Base-by-base conservation (phyloP, 2,113 vertebrate genomes). In the Gymnorhina tibicen region DNA sequence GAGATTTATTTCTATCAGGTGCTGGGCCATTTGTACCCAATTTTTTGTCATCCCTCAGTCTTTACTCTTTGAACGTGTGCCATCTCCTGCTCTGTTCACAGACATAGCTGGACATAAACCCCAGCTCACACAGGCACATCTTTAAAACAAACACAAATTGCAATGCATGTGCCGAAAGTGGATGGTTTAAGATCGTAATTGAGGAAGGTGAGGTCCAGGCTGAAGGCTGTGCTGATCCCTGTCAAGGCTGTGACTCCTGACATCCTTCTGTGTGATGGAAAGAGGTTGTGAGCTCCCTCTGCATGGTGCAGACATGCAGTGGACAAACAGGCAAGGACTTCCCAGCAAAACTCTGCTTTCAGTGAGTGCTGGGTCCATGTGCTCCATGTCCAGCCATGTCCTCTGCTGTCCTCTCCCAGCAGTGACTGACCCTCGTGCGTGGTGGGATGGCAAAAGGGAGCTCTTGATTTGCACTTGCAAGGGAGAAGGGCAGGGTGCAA, bases 361-460 rank as follows among this genome's bases (percentile, higher is more conserved):
- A 63, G 44, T 11, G 23, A 21, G 41, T 14, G 37, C 64, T 63
- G 80, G 49, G 35, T 9, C 35, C 46, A 5, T 8, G 10, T 72
- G 46, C 23, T 32, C 73, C 2, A 1, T 67, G 79, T 70, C 46
- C 37, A 64, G 70, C 70, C 28, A 0, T 6, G 28, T 50, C 21
- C 58, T 55, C 53, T 59, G 67, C 49, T 52, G 11, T 26, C 37
- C 24, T 1, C 32, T 41, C 20, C 30, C 58, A 39, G 28, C 16
- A 8, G 11, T 21, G 58, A 33, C 21, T 37, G 63, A 30, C 15
- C 73, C 22, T 49, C 1, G 0, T 14, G 28, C 0, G 1, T 2
- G 10, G 17, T 32, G 68, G 50, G 28, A 26, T 13, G 28, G 47
- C 52, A 44, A 9, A 9, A 24, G 23, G 49, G 41, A 73, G 26